These are phyloP conservation scores for Hiodon alosoides DNA, from an alignment of 2,113 vertebrate species.

Conservation along the genomic window DNA sequence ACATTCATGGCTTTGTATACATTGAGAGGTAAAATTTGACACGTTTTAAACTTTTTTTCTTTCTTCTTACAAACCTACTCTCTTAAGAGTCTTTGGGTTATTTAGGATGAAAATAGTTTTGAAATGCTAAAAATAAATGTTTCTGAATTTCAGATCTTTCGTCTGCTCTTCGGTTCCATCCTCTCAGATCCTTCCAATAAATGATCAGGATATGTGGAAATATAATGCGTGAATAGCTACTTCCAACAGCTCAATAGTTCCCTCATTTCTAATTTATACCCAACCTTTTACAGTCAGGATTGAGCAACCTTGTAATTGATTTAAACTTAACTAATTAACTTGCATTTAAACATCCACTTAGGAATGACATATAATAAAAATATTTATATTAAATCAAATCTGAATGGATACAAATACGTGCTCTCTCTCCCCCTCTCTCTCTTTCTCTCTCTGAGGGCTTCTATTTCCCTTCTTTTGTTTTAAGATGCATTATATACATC, in stretches of 20 bases:
- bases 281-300: constrained; percentile 5
- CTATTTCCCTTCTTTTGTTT: too few species aligned
- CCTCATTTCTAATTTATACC: constrained; percentile 23
- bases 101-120: constrained; percentile 30
- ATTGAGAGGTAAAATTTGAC: too few species aligned
- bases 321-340: too few species aligned
- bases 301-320: constrained; percentile 11
- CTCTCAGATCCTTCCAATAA: constrained; percentile 30
- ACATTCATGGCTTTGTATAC: too few species aligned
- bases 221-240: constrained; percentile 9
- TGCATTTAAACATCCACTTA: too few species aligned
- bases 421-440: too few species aligned
- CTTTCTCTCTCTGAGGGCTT: too few species aligned
- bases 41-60: constrained; percentile 17
- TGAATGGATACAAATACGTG: too few species aligned
- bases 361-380: too few species aligned
- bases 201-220: too few species aligned
- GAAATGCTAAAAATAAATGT: constrained; percentile 39
- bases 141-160: constrained; percentile 33
- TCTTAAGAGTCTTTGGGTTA: constrained; percentile 19
- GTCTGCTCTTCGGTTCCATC: constrained; percentile 26
- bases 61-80: background rate
- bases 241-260: constrained; percentile 10
- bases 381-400: too few species aligned
- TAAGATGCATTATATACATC: too few species aligned